Conservation (phyloP, 2,797 vertebrate genomes). For the Pantherophis vulpinus region DNA sequence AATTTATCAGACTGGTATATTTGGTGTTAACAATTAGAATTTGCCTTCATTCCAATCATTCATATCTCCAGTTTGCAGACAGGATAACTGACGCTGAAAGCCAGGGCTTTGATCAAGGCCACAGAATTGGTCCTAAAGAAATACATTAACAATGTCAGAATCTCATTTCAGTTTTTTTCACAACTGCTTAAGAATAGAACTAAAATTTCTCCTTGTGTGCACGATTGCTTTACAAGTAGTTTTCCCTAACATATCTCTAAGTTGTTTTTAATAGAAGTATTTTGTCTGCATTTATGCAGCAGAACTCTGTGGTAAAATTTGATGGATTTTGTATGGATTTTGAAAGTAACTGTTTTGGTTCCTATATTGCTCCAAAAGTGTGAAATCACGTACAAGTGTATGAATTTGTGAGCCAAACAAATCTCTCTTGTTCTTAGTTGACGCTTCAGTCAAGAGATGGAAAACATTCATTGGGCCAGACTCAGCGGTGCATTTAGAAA, state of each 20-base stretch:
- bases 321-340: background rate
- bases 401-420: background rate
- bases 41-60: background rate
- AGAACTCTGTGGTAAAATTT: background rate
- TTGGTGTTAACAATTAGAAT: background rate
- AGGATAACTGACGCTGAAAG: background rate
- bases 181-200: background rate
- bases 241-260: background rate
- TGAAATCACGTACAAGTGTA: background rate
- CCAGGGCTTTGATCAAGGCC: background rate
- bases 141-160: background rate
- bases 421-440: background rate
- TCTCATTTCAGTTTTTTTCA: background rate
- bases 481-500: background rate
- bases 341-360: background rate
- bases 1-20: background rate
- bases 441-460: background rate
- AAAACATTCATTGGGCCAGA: background rate
- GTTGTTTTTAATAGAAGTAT: background rate
- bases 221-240: background rate
- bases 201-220: background rate
- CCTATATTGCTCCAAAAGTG: background rate
- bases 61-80: background rate
- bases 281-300: background rate
- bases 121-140: background rate